Base-by-base conservation (phyloP, 2,888 invertebrate species). In the Mesorhabditis sp. region DNA sequence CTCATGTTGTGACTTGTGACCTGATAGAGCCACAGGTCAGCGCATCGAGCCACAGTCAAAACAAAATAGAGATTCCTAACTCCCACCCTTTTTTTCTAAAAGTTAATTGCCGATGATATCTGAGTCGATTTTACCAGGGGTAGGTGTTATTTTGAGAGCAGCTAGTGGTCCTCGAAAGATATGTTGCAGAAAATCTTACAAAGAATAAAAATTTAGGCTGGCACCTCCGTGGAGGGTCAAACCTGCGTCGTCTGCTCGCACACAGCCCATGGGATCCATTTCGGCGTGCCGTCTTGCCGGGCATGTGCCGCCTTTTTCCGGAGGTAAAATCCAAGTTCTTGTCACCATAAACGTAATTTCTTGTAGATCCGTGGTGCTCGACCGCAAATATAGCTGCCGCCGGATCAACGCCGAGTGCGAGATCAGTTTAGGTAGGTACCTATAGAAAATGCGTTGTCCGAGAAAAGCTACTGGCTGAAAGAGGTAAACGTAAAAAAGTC, bases 241-340 rank as follows among this genome's bases (percentile, higher is more conserved):
- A 10, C 58, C 7, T 50, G 58, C n/a, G 58, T 50, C 10, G 58
- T 50, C 10, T 50, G 58, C 58, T 10, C 58, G 58, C 58, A 50
- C 7, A n/a, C 58, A 13, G 58, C 58, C n/a, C 58, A 50, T 50
- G 58, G 58, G n/a, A 50, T 50, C 58, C 58, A 50, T 50, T 50
- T 50, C 58, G 58, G 58, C 58, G 58, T 50, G 7, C 10, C 58
- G 10, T 13, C 58, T 2, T 50, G 58, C n/a, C 58, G 58, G 2
- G 58, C 58, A 50, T 50, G 58, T n/a, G 58, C 58, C 1, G 58
- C 58, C 2, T 50, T 50, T n/a, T 50, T 50, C 58, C 7, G 58
- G n/a, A 10, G 58, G 58, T 50, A 50, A 50, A 50, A 10, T 50
- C 7, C 58, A n/a, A 50, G 2, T 2, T 50, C 7, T n/a, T 2